Base-by-base conservation (phyloP, 2,113 vertebrate genomes). In the Callionymus lyra region DNA sequence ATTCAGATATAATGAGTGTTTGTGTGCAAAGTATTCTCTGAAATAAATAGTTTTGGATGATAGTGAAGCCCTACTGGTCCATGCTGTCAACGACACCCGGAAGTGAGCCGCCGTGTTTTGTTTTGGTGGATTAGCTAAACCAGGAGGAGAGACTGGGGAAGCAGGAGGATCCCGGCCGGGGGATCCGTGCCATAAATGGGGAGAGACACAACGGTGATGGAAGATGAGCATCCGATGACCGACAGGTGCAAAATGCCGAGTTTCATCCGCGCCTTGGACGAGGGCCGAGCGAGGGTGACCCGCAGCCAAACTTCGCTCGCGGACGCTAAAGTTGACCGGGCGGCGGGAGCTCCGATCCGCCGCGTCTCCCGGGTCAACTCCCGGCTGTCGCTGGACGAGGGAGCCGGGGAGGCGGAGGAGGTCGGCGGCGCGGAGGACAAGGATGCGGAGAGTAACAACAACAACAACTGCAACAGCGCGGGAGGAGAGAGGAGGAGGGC, bases 161-260 rank as follows among this genome's bases (percentile, higher is more conserved):
- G 16, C 41, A 56, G 53, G 40, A 15, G 57, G 46, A 41, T 42
- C 35, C 38, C 46, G 42, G 50, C 42, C n/a, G 21, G 54, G 37
- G 44, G 19, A 56, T 1, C 10, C 44, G 62, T 72, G 65, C 63
- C 42, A 36, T 76, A 56, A 56, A 83, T 86, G 84, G 82, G 84
- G 80, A 79, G 82, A 68, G 55, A 41, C 34, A n/a, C 6, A 34
- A 51, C 67, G 70, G 89, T 85, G 56, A 93, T 91, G 92, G 92
- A 88, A 73, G 88, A 91, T 82, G 87, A 88, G 60, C 84, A 73
- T 71, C 76, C 80, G 47, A 54, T 70, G 72, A 56, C 62, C 32
- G 59, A 52, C 41, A 66, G 44, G 19, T 54, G 51, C 32, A 70
- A 52, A 15, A 86, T 80, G 82, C 81, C 82, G 27, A 77, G 65